phyloP scores from a whole-genome alignment of 2,113 vertebrate species.

The Neogale vison region DNA sequence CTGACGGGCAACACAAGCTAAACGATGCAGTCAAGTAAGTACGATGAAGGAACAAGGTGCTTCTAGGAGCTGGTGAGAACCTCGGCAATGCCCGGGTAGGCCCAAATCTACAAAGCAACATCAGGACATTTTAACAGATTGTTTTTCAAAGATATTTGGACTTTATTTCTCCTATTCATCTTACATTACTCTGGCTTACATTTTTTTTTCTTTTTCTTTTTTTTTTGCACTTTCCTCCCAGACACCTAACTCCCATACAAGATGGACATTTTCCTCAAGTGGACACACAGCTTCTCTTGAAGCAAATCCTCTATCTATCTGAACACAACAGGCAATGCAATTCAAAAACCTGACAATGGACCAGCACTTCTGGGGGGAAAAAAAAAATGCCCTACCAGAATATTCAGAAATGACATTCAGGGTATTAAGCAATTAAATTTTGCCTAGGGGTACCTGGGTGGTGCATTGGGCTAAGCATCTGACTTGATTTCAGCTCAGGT shows the following conservation, averaged over 20 bases:
- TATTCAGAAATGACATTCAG: neutral
- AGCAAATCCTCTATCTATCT: neutral
- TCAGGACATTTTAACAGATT: neutral
- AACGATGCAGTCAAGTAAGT: neutral
- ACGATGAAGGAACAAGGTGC: neutral
- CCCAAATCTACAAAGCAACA: neutral
- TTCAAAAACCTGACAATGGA: neutral
- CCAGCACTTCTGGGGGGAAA: neutral
- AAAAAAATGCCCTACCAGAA: neutral
- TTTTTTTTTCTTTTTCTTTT: neutral
- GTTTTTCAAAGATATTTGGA: neutral
- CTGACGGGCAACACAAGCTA: neutral
- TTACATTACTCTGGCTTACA: neutral
- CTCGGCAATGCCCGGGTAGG: rapidly evolving
- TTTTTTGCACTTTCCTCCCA: neutral
- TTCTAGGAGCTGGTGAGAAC: neutral
- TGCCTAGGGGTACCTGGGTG: neutral
- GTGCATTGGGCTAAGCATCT: neutral
- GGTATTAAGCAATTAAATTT: neutral
- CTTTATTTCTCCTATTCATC: neutral
- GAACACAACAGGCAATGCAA: neutral
- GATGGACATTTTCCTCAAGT: neutral
- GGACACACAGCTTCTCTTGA: neutral
- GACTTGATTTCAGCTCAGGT: neutral
- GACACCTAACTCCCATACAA: neutral